Evolutionary conservation across 2,888 invertebrate species (phyloP).

Genomic region (Apodemia zela): DNA sequence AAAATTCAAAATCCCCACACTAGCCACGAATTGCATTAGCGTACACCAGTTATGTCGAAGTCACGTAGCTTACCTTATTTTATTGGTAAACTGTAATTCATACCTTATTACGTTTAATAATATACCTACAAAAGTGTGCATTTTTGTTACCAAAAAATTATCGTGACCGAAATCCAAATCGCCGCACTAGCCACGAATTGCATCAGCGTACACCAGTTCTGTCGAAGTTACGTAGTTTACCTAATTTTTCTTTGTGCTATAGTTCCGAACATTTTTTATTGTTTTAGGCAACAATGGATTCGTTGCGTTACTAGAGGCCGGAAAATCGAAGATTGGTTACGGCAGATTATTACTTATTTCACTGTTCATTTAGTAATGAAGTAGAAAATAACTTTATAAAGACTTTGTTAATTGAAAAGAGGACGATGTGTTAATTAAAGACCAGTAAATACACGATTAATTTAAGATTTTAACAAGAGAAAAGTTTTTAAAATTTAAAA

Average conservation of each 20-base stretch:
- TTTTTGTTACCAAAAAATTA: slow-evolving; percentile 18
- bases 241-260: slow-evolving; percentile 59
- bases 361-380: neutral
- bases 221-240: slow-evolving; percentile 55
- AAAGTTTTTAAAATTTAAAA: no score
- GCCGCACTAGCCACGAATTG: slow-evolving; percentile 43
- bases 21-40: no score
- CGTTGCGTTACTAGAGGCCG: slow-evolving; percentile 40
- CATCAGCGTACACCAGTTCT: slow-evolving; percentile 53
- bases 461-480: no score
- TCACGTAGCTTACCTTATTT: slow-evolving; percentile 59
- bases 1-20: slow-evolving; percentile 1
- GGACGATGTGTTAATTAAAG: neutral
- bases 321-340: slow-evolving; percentile 46
- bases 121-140: no score
- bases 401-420: neutral
- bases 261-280: slow-evolving; percentile 53
- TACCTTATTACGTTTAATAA: no score
- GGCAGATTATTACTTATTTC: slow-evolving; percentile 25
- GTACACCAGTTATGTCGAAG: no score
- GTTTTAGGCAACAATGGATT: slow-evolving; percentile 35
- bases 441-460: neutral
- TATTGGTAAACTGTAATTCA: slow-evolving; percentile 22
- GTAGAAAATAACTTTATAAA: slow-evolving; percentile 4
- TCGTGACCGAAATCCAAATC: slow-evolving; percentile 32